Conservation (phyloP, 2,888 invertebrate genomes). For the Trachelus stipa region DNA sequence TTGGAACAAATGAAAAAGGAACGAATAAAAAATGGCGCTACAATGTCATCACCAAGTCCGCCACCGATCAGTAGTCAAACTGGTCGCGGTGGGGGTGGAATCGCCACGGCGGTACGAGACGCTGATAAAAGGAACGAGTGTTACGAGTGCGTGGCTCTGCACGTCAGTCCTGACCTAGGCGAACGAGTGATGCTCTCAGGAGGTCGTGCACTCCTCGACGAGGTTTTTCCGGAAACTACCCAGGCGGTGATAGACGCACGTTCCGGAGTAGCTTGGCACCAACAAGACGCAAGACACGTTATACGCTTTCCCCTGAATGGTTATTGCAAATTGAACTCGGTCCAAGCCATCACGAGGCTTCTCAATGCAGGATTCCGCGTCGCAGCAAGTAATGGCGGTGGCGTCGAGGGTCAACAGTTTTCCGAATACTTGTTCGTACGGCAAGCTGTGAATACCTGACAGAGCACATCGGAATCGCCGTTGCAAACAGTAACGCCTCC, state of each 20-base stretch:
- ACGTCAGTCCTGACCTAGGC: conserved; percentile 84
- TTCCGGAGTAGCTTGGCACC: conserved; percentile 84
- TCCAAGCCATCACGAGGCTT: conserved; percentile 86
- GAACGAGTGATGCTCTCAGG: conserved; percentile 86
- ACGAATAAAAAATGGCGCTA: conserved; percentile 72
- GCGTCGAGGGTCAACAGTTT: conserved; percentile 90
- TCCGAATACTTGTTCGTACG: conserved; percentile 88
- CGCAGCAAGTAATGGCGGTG: conserved; percentile 86
- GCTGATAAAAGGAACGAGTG: conserved; percentile 60
- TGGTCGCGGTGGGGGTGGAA: conserved; percentile 37
- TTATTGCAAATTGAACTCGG: conserved; percentile 90
- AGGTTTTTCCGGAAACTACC: conserved; percentile 81
- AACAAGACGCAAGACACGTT: conserved; percentile 83
- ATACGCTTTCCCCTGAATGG: conserved; percentile 89
- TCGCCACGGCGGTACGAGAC: conserved; percentile 42
- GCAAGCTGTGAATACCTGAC: conserved; percentile 65
- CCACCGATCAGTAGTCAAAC: conserved; percentile 27
- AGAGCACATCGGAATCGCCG: conserved; percentile 27
- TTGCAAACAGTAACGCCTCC: not conserved
- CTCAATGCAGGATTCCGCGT: conserved; percentile 83
- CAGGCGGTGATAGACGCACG: conserved; percentile 84
- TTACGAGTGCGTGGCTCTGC: conserved; percentile 84
- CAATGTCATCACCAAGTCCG: conserved; percentile 29
- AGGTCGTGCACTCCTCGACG: conserved; percentile 80
- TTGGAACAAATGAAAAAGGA: conserved; percentile 80